Conservation (phyloP, 2,797 vertebrate genomes). For the Xenentodon cancila region DNA sequence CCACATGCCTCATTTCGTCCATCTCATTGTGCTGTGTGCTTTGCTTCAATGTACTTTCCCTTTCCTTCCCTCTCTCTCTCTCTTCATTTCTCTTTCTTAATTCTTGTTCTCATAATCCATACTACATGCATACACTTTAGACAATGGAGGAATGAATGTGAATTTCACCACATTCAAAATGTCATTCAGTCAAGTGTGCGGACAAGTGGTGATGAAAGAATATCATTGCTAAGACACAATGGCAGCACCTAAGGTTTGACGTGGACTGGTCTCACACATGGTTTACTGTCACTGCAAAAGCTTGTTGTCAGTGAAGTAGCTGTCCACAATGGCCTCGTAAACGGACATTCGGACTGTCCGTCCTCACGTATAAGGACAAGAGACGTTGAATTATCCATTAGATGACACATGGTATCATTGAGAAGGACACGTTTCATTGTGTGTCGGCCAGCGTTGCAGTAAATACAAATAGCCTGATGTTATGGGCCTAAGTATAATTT, state of each 20-base stretch:
- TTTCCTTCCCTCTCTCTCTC: background rate
- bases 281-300: conserved; percentile 31
- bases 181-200: conserved; percentile 23
- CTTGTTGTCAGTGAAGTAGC: conserved; percentile 40
- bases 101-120: background rate
- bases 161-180: conserved; percentile 21
- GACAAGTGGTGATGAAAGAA: conserved; percentile 15
- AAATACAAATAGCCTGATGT: background rate
- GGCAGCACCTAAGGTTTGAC: conserved; percentile 8
- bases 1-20: conserved; percentile 43
- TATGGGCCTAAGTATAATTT: background rate
- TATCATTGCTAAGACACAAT: conserved; percentile 13
- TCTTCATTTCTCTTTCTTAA: background rate
- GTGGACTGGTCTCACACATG: conserved; percentile 22
- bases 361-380: conserved; percentile 16
- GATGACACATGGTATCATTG: conserved; percentile 1
- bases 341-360: conserved; percentile 33
- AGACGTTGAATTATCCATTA: conserved; percentile 20
- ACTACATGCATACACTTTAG: background rate
- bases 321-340: conserved; percentile 29
- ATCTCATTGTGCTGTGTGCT: conserved; percentile 13
- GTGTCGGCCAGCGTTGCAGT: conserved; percentile 10
- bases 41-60: conserved; percentile 1
- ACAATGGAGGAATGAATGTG: conserved; percentile 5
- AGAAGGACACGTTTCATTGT: conserved; percentile 1